Evolutionary conservation across 2,113 vertebrate genomes (phyloP), one percentile per base, ranked within the genome.

Genomic region (Microtus ochrogaster): DNA sequence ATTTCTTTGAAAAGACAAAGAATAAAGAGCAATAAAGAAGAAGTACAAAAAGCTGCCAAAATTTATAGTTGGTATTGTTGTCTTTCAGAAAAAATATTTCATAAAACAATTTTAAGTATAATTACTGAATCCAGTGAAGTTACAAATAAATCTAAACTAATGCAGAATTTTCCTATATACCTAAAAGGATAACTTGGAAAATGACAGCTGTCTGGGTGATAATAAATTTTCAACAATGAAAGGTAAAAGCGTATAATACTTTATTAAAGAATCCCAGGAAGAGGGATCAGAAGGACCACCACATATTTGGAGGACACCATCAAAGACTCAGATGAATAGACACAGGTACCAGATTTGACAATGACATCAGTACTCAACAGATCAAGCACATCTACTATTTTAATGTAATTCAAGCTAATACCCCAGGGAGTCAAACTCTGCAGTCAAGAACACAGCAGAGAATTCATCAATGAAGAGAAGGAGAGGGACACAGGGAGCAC

Each of bases 331-430:
- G 89, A 77, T 9, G 68, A 90, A 17, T 24, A 6, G 16, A 49
- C 19, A 24, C 61, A 91, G 79, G 77, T 28, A 55, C 14, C 58
- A 44, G 1, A 39, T 84, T 41, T 74, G 52, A 8, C 74, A 76
- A 90, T 47, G 55, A 24, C 21, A 49, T 47, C 17, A 61, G 11
- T 36, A 47, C 7, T 58, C 61, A 78, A n/a, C 7, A 83, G 47
- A 39, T 16, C 13, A 55, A 85, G 26, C 21, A 91, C 52, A 58
- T 36, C 79, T 89, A 73, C 76, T 41, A 83, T 55, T 95, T 90
- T 92, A 85, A 72, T 77, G 22, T 7, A 82, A 41, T 36, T 84
- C 47, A 33, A 83, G 68, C 72, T 91, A 61, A 95, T 89, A 68
- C 82, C 36, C 22, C 68, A 61, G 5, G 22, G 36, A 17, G 36